These are phyloP conservation scores for Phocoena phocoena DNA, from an alignment of 2,113 vertebrate species.

Conservation along the genomic window DNA sequence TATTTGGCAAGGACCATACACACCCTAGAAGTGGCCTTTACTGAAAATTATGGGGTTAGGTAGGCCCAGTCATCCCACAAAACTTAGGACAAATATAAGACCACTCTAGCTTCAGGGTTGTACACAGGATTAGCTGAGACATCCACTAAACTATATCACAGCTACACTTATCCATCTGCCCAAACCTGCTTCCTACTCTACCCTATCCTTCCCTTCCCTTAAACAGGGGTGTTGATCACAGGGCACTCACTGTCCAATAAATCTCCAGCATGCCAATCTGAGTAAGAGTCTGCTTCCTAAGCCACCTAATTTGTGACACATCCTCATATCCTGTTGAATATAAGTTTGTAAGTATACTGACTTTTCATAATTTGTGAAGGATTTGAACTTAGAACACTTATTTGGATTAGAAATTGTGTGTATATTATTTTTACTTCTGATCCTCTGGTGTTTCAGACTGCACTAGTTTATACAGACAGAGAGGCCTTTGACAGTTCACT, in stretches of 20 bases:
- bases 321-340: background rate
- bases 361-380: background rate
- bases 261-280: background rate
- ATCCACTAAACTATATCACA: background rate
- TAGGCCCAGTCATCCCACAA: background rate
- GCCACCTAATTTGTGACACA: background rate
- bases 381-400: background rate
- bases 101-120: accelerated
- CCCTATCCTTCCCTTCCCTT: background rate
- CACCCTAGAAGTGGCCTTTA: background rate
- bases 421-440: background rate
- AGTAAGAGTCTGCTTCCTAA: background rate
- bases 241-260: background rate
- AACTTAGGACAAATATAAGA: background rate
- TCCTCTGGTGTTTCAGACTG: background rate
- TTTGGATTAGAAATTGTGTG: background rate
- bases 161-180: background rate
- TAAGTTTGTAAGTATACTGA: background rate
- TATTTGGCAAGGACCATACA: background rate
- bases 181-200: background rate
- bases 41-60: background rate
- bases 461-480: background rate
- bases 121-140: background rate
- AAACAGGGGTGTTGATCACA: background rate
- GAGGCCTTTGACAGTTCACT: background rate